Evolutionary conservation across 2,888 invertebrate genomes (phyloP).

Genomic region (Melieria picta): DNA sequence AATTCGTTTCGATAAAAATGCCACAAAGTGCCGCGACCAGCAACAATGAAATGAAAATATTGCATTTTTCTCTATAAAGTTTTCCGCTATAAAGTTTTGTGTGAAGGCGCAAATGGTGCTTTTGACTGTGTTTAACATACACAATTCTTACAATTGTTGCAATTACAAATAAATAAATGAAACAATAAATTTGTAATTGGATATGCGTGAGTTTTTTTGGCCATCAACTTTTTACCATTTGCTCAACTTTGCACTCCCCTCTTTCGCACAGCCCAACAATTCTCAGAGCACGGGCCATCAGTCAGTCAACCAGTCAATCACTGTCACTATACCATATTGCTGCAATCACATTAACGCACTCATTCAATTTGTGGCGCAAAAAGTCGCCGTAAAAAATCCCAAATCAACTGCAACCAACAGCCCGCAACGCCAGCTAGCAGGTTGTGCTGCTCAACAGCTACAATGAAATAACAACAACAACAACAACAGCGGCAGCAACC

Average conservation of each 20-base stretch:
- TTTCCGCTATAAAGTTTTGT: no score
- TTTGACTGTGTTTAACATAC: background rate
- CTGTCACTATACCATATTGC: constrained; percentile 52
- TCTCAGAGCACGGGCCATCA: background rate
- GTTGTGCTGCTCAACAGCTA: constrained; percentile 33
- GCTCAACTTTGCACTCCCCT: background rate
- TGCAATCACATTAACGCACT: constrained; percentile 49
- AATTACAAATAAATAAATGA: background rate
- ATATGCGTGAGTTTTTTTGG: constrained; percentile 33
- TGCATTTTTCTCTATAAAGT: no score
- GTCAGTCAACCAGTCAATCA: constrained; percentile 35
- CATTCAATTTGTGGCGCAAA: constrained; percentile 19
- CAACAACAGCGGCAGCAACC: background rate
- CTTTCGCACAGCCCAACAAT: background rate
- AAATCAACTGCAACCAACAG: constrained; percentile 38
- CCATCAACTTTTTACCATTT: background rate
- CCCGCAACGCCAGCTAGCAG: constrained; percentile 42
- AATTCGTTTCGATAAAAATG: constrained; percentile 15
- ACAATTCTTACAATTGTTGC: background rate
- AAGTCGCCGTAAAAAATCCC: background rate
- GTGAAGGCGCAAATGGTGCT: no score
- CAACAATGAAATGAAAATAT: constrained; percentile 2
- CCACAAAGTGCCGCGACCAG: background rate
- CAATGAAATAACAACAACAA: background rate
- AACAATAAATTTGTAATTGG: constrained; percentile 32